A percentile compares a stretch with the other conserved stretches of the same genome.
phyloP scores from a whole-genome alignment of 2,797 vertebrate genomes.

The Sebastes jordani region DNA sequence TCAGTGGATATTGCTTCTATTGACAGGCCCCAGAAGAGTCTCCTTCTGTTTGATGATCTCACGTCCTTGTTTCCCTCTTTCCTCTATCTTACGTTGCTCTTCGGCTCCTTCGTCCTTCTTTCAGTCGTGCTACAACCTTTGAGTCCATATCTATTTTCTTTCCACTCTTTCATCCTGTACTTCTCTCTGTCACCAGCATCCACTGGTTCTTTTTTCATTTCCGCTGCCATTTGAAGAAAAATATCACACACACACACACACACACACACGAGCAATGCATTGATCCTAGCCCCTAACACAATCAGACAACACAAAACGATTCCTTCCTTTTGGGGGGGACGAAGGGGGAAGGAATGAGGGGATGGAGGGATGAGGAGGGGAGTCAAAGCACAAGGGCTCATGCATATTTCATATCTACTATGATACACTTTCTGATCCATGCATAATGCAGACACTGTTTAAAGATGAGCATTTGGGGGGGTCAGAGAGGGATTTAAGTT shows the following conservation, averaged over 20 bases:
- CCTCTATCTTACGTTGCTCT: neutral
- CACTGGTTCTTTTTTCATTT: conserved; percentile 27
- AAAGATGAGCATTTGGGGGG: conserved; percentile 47
- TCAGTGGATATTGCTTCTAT: conserved; percentile 82
- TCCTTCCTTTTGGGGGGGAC: conserved; percentile 34
- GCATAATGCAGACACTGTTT: conserved; percentile 78
- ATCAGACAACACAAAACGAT: conserved; percentile 68
- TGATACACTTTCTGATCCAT: conserved; percentile 78
- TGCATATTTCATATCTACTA: conserved; percentile 81
- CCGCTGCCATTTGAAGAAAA: conserved; percentile 33
- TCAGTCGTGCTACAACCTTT: conserved; percentile 40
- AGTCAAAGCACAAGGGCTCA: conserved; percentile 49
- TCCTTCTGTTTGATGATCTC: conserved; percentile 72
- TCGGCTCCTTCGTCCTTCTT: neutral
- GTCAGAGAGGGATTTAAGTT: conserved; percentile 40
- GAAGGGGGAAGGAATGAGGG: neutral
- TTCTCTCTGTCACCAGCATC: conserved; percentile 10
- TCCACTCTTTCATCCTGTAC: conserved; percentile 19
- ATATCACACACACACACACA: neutral
- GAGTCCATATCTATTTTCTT: conserved; percentile 18
- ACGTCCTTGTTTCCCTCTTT: conserved; percentile 2
- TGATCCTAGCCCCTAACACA: conserved; percentile 63
- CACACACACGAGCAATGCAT: conserved; percentile 35
- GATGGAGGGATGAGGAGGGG: neutral
- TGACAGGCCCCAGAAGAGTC: conserved; percentile 74